These are phyloP conservation scores for Volucella bombylans DNA, from an alignment of 2,888 invertebrate genomes.

Conservation along the genomic window DNA sequence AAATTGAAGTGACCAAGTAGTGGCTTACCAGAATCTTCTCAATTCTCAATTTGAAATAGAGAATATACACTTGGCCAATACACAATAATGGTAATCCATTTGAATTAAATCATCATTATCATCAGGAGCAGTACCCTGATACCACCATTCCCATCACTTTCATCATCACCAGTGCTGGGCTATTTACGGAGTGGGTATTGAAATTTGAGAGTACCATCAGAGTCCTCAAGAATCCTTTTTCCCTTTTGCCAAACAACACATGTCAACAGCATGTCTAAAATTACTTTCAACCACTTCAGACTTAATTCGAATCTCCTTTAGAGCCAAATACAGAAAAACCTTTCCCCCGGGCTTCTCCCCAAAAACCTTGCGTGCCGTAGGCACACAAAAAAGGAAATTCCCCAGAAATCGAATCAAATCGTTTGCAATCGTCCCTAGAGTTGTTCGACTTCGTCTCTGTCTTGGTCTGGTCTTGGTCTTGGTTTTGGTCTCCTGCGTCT, in stretches of 20 bases:
- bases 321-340: constrained; percentile 39
- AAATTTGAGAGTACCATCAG: constrained; percentile 29
- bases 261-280: constrained; percentile 63
- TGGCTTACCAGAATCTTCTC: constrained; percentile 11
- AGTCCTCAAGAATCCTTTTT: constrained; percentile 47
- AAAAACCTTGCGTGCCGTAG: too few relatives aligned
- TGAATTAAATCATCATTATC: constrained; percentile 29
- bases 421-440: constrained; percentile 24
- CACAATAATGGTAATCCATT: constrained; percentile 22
- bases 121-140: background rate
- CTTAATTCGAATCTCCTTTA: constrained; percentile 60
- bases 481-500: constrained; percentile 9
- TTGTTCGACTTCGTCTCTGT: background rate
- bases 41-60: constrained; percentile 1
- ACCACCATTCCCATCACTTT: too few relatives aligned
- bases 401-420: constrained; percentile 40
- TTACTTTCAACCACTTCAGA: constrained; percentile 59
- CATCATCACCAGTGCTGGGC: too few relatives aligned
- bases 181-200: constrained; percentile 2
- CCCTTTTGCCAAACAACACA: constrained; percentile 59
- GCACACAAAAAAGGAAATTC: constrained; percentile 25
- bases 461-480: constrained; percentile 7
- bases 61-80: constrained; percentile 37
- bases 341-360: too few relatives aligned
- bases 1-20: constrained; percentile 23